Evolutionary conservation across 2,888 invertebrate genomes (phyloP), one percentile per base, ranked within the genome.

Genomic region (Cryptus viduatorius): DNA sequence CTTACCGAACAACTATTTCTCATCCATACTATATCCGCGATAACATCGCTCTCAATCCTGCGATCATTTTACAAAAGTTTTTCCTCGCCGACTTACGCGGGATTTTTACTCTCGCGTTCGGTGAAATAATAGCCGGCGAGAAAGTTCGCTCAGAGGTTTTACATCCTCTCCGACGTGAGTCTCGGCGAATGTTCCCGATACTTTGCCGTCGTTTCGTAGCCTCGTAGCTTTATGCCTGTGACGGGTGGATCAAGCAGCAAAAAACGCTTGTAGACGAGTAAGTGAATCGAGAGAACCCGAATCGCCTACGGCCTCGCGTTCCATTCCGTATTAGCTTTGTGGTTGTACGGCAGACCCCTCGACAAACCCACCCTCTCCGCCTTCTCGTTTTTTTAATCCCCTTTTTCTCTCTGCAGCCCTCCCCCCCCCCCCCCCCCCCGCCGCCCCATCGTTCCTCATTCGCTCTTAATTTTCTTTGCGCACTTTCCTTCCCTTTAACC

Each of bases 401-500:
- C 31, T 37, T 44, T 75, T 68, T 56, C 42, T n/a, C 12, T 56
- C n/a, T n/a, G 31, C 16, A 4, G 29, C 46, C 29, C 53, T 67
- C 67, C 48, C 46, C 5, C 24, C 24, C 24, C 1, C 24, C 24
- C 24, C 1, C 24, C 24, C 24, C n/a, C n/a, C 46, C 50, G 46
- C 16, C 64, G 1, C 19, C 7, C 37, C 14, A 31, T 37, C 42
- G 50, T 48, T 76, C 37, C 37, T 37, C 37, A 24, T 48, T 14
- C 50, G 37, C 37, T 37, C 24, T 42, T 12, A 65, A 76, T 76
- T 76, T 76, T 53, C 59, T 29, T 48, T 78, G 78, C 56, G 12
- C 19, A 24, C 50, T n/a, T 48, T 31, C 59, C 64, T 64, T 64
- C 72, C 50, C 46, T 73, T 73, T 73, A 79, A 79, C 56, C 50